Percentiles rank a stretch among this genome's conserved stretches.
These are phyloP conservation scores for Labeo rohita DNA, from an alignment of 2,113 vertebrate species.

Conservation along the genomic window DNA sequence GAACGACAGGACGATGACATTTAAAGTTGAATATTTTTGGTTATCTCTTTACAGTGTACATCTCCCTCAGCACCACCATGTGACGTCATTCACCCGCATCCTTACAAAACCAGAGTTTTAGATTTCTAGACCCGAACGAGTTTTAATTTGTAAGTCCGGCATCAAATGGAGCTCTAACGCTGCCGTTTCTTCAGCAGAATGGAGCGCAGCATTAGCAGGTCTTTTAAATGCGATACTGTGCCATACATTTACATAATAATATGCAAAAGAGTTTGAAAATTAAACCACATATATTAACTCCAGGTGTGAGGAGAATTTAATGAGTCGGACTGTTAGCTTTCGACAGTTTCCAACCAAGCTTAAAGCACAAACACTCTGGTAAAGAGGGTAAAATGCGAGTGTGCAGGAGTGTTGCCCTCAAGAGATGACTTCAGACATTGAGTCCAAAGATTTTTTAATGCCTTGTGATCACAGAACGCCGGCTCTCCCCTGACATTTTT, in stretches of 20 bases:
- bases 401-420: constrained; percentile 66
- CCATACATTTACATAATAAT: constrained; percentile 5
- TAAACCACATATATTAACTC: background rate
- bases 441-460: constrained; percentile 73
- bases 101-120: background rate
- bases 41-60: background rate
- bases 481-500: constrained; percentile 57
- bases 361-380: background rate
- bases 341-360: background rate
- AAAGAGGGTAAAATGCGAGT: constrained; percentile 29
- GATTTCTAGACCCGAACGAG: background rate
- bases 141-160: background rate
- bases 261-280: background rate
- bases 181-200: background rate
- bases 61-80: background rate
- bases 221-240: background rate
- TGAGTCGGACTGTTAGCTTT: background rate
- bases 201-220: background rate
- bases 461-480: constrained; percentile 71
- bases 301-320: constrained; percentile 8
- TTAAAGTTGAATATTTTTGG: no score
- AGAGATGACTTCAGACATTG: constrained; percentile 63
- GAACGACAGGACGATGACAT: background rate
- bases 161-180: background rate
- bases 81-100: background rate